Conservation (phyloP, 2,888 invertebrate species). For the Deroplatys truncata region DNA sequence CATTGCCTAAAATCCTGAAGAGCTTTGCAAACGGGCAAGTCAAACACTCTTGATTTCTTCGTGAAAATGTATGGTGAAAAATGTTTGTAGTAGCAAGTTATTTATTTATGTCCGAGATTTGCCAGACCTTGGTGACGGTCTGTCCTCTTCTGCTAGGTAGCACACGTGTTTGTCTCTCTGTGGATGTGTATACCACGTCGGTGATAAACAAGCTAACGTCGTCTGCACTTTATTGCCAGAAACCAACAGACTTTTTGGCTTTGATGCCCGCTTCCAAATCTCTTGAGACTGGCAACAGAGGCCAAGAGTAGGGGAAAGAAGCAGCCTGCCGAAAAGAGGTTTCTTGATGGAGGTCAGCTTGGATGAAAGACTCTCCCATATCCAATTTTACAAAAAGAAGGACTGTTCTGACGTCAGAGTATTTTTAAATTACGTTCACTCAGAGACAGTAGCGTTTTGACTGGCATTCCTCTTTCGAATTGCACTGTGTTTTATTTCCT, state of each 20-base stretch:
- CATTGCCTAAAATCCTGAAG: too few species aligned
- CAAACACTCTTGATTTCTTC: not conserved
- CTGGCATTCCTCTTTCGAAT: not conserved
- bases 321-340: not conserved
- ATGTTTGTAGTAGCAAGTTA: not conserved
- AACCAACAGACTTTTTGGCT: slow-evolving; percentile 6
- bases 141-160: not conserved
- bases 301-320: not conserved
- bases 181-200: not conserved
- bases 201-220: slow-evolving; percentile 5
- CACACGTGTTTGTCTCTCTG: not conserved
- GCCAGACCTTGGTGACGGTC: not conserved
- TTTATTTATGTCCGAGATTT: not conserved
- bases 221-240: slow-evolving; percentile 7
- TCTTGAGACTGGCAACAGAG: not conserved
- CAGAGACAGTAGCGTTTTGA: not conserved
- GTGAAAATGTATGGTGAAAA: not conserved
- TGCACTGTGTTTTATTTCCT: too few species aligned
- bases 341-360: not conserved
- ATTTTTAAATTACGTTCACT: not conserved
- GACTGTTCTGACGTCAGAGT: not conserved
- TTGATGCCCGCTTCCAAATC: not conserved
- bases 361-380: not conserved
- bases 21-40: too few species aligned
- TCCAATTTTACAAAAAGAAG: not conserved